Evolutionary conservation across 2,113 vertebrate species (phyloP), one percentile per base, ranked within the genome.

Genomic region (Callipepla squamata): DNA sequence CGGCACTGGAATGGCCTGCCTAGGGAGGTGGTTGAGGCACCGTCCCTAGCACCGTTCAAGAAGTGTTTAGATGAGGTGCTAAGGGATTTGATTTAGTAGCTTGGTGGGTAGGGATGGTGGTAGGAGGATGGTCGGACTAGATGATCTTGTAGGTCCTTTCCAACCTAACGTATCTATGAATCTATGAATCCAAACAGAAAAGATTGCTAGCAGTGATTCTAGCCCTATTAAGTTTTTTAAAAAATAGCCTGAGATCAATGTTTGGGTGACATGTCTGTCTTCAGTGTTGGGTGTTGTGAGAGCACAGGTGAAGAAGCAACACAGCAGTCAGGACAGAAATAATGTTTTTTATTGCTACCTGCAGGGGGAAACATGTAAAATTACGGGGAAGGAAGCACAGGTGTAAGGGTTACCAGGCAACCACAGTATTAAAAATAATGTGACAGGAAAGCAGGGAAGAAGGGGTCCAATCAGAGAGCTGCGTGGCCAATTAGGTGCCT

Each of bases 381-480:
- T 95, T 88, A 82, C 38, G 45, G 34, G 53, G 59, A 92, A 91
- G 40, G 68, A 92, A 94, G 93, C 47, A 82, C 84, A 94, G 40
- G 53, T 94, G 53, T 91, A 81, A 69, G 77, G 59, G 82, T 96
- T 97, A 94, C 95, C 87, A 96, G 74, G 95, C 93, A 97, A 96
- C 96, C 63, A 28, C 72, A 86, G 57, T 72, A 59, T 73, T 84
- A 79, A 94, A 92, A 93, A 65, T 76, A 85, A 72, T 38, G 47
- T 62, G 73, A 92, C 93, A 94, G 65, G 81, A 80, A 36, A 92
- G 44, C 3, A 2, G 70, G 70, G 55, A 80, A 69, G 59, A 86
- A 89, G 36, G 50, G 28, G 58, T 85, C 81, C 66, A 79, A 36
- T 89, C 85, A 80, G 82, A 42, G 47, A 95, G 61, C 67, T 92